Evolutionary conservation across 30 jellyfish, hydroid and myxozoan genomes (phyloP), one percentile per base, ranked within the genome.

Genomic region (Turritopsis rubra): DNA sequence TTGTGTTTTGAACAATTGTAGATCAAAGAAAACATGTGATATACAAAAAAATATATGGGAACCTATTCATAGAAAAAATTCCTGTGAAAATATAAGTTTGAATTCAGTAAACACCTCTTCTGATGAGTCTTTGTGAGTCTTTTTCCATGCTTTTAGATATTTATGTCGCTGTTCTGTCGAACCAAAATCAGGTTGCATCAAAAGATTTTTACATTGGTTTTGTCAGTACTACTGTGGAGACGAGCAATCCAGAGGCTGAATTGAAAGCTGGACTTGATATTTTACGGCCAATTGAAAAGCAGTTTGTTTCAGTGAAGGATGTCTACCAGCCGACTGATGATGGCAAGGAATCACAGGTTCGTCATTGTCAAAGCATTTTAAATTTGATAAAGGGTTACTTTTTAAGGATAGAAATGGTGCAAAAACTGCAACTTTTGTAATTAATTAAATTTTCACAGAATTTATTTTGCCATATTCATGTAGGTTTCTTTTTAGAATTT

Each of bases 211-310:
- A 82, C 83, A 75, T 95, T 41, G 99, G 99, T 0, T 88, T 95
- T 95, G 99, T 95, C 54, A 91, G 98, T 86, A 90, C 99, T 17
- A 88, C 96, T 1, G 98, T 91, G 25, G 99, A 95, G 78, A 90
- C 97, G 29, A 76, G 95, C 22, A 85, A 95, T 79, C 99, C 99
- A 0, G 98, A 95, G 75, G 90, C 89, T 21, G 99, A 95, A 54
- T 80, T 95, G 68, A 82, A 73, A 60, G 95, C 90, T 0, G 99
- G 99, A 9, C 74, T 95, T 76, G 85, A 88, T 52, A 70, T 95
- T 17, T 52, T 95, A 52, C 97, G 96, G 19, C 89, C 90, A 20
- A 88, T 95, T 52, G 87, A 74, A 54, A 93, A 95, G 84, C 86
- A 90, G 72, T 95, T 95, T 95, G 97, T 90, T 0, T 29, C 95